Evolutionary conservation across 2,797 vertebrate species (phyloP).

Genomic region (Knipowitschia caucasica): DNA sequence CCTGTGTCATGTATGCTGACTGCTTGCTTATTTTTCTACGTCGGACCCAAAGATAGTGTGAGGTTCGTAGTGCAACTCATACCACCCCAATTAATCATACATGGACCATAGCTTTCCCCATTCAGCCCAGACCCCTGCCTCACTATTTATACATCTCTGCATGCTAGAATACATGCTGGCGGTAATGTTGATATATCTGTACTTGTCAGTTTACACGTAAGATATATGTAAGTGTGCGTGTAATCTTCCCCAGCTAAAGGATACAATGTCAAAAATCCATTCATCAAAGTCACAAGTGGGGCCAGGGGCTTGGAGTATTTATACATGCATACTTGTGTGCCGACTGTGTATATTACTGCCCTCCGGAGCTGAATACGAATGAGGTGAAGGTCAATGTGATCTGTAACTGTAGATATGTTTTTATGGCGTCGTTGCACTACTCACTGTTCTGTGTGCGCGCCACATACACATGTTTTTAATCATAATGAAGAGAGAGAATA

Average conservation of each 20-base stretch:
- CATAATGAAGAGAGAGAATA: background rate
- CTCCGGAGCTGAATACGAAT: constrained; percentile 9
- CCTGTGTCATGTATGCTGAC: constrained; percentile 75
- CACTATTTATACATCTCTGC: constrained; percentile 42
- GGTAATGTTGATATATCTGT: constrained; percentile 42
- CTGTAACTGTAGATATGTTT: constrained; percentile 4
- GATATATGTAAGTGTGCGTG: constrained; percentile 12
- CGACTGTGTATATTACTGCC: constrained; percentile 24
- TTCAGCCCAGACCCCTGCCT: constrained; percentile 43
- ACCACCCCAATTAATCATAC: constrained; percentile 77
- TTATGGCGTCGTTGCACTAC: background rate
- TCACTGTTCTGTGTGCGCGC: background rate
- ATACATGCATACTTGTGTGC: constrained; percentile 11
- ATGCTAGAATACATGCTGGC: constrained; percentile 19
- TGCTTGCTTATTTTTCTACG: constrained; percentile 80
- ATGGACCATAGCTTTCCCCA: constrained; percentile 63
- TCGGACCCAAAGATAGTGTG: constrained; percentile 70
- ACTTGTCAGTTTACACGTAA: constrained; percentile 39
- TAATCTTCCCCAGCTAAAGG: constrained; percentile 43
- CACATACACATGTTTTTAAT: background rate
- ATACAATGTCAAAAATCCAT: constrained; percentile 67
- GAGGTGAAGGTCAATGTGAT: constrained; percentile 10
- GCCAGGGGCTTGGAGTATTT: constrained; percentile 48
- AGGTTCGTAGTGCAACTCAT: constrained; percentile 47
- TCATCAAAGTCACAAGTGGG: constrained; percentile 73